phyloP scores from a whole-genome alignment of 1,140 invertebrate genomes.

The Diprion similis region DNA sequence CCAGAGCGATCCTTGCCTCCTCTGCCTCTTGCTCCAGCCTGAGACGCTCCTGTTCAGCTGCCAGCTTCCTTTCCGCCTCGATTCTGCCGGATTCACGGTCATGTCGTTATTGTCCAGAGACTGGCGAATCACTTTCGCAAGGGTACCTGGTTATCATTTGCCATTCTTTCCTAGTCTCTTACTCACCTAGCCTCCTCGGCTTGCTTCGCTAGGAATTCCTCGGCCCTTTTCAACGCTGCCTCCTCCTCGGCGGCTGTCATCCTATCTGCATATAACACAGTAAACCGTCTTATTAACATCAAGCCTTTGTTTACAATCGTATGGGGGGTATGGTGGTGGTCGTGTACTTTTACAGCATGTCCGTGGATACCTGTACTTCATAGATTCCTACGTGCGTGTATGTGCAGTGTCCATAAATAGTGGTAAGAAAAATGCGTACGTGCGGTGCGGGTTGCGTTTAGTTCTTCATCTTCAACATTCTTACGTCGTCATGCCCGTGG shows the following conservation, averaged over 20 bases:
- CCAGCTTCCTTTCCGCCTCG: conserved; percentile 36
- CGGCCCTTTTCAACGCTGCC: conserved; percentile 34
- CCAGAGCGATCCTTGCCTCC: conserved; percentile 46
- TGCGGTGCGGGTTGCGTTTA: no score
- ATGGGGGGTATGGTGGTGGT: no score
- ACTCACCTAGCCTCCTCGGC: conserved; percentile 51
- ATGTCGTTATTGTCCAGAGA: no score
- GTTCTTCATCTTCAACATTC: no score
- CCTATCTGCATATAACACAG: not conserved
- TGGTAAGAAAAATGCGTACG: no score
- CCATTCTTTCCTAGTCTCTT: not conserved
- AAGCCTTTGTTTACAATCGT: no score
- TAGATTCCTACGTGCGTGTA: no score
- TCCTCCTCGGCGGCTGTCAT: not conserved
- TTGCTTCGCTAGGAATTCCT: conserved; percentile 46
- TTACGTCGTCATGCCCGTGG: no score
- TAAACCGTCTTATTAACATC: no score
- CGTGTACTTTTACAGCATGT: no score
- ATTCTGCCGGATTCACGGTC: conserved; percentile 15
- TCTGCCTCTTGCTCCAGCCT: conserved; percentile 47
- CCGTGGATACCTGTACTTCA: no score
- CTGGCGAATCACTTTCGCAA: conserved; percentile 14
- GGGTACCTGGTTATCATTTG: conserved; percentile 21
- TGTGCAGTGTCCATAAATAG: no score
- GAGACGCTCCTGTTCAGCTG: conserved; percentile 45